Evolutionary conservation across 2,113 vertebrate genomes (phyloP).

Genomic region (Cinclus cinclus): DNA sequence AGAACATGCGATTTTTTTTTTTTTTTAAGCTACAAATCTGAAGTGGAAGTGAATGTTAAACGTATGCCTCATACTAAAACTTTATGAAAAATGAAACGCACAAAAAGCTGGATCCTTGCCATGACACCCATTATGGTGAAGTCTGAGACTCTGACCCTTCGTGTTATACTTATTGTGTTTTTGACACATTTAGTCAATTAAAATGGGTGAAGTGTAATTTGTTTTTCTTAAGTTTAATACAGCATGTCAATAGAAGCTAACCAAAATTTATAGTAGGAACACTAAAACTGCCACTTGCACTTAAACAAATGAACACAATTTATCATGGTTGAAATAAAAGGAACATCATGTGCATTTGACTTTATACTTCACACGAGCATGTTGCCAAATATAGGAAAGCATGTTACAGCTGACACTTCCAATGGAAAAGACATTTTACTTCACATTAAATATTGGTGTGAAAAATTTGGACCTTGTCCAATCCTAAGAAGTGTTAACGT

Average conservation of each 20-base stretch:
- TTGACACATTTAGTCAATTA: slow-evolving; percentile 89
- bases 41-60: slow-evolving; percentile 76
- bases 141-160: slow-evolving; percentile 77
- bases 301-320: slow-evolving; percentile 88
- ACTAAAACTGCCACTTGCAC: slow-evolving; percentile 88
- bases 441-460: slow-evolving; percentile 88
- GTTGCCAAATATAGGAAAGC: slow-evolving; percentile 93
- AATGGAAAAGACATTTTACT: slow-evolving; percentile 86
- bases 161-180: slow-evolving; percentile 83
- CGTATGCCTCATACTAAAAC: slow-evolving; percentile 69
- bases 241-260: slow-evolving; percentile 86
- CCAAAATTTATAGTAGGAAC: slow-evolving; percentile 88
- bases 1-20: slow-evolving; percentile 14
- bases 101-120: slow-evolving; percentile 82
- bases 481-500: slow-evolving; percentile 90
- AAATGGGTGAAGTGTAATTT: slow-evolving; percentile 85
- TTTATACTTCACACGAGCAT: slow-evolving; percentile 76
- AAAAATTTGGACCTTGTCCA: slow-evolving; percentile 85
- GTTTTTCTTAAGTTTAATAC: slow-evolving; percentile 86
- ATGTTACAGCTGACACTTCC: slow-evolving; percentile 83
- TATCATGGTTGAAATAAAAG: slow-evolving; percentile 84
- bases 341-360: slow-evolving; percentile 79
- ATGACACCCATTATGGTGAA: slow-evolving; percentile 87
- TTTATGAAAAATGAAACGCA: slow-evolving; percentile 81
- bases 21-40: slow-evolving; percentile 69